Evolutionary conservation across 2,888 invertebrate species (phyloP), one percentile per base, ranked within the genome.

Genomic region (Tholera decimalis): DNA sequence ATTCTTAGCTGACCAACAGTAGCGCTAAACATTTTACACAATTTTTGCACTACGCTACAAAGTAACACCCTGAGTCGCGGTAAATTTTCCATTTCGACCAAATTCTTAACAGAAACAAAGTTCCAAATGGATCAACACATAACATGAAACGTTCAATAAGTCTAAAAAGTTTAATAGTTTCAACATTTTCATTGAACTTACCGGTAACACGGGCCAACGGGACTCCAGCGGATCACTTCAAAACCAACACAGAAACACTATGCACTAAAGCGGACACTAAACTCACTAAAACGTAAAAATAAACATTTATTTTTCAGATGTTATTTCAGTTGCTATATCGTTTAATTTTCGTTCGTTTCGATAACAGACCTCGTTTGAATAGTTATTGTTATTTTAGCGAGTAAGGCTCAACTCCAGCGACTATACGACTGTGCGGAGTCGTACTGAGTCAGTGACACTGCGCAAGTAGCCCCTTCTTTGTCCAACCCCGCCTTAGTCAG

Each of bases 401-500:
- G 80, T 73, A 67, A 57, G 61, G 67, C 77, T 28, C 67, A 80
- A 83, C 83, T 85, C 84, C 83, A 77, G 82, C 87, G 72, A 53
- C 76, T 80, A 63, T 84, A 79, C 85, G 88, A 89, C 90, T 88
- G 88, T 82, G 80, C 89, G 74, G 83, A 85, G 85, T 85, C 85
- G 84, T 82, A 93, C 93, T 93, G 91, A 92, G 95, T 95, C 95
- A 95, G 87, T 94, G 95, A 94, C 94, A 94, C 91, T 93, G 93
- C 92, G 92, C 92, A 91, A 72, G 84, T 88, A 80, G 71, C 75
- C 78, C 85, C 79, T 77, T 92, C 93, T 88, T 90, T 85, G 69
- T 95, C 91, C 79, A 72, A 78, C 85, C 59, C 61, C 54, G 54
- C 53, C 62, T 65, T 26, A 54, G 61, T 63, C 22, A 55, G 50